phyloP scores from a whole-genome alignment of 1,140 invertebrate genomes.

The Microplitis demolitor region DNA sequence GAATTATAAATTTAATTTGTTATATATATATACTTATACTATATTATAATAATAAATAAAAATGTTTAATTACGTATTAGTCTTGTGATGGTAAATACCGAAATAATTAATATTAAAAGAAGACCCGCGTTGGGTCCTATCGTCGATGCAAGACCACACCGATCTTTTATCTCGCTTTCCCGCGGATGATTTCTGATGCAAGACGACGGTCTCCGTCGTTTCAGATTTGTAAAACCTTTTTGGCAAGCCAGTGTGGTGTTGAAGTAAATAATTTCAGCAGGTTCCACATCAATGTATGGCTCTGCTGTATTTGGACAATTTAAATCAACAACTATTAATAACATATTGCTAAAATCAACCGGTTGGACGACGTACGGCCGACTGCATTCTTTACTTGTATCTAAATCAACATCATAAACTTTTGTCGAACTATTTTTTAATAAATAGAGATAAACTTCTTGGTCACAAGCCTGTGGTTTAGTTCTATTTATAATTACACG shows the following conservation, averaged over 20 bases:
- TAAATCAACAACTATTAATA: constrained; percentile 80
- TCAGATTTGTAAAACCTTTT: constrained; percentile 66
- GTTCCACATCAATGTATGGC: constrained; percentile 62
- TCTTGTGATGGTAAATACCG: constrained; percentile 4
- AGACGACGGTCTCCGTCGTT: constrained; percentile 66
- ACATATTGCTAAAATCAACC: constrained; percentile 81
- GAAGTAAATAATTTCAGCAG: constrained; percentile 66
- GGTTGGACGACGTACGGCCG: constrained; percentile 79
- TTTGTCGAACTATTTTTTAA: constrained; percentile 47
- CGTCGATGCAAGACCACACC: constrained; percentile 48
- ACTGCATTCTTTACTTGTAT: constrained; percentile 54
- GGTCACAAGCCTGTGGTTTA: constrained; percentile 77
- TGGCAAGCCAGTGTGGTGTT: constrained; percentile 70
- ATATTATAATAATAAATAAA: background rate
- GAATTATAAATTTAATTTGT: background rate
- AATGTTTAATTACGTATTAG: constrained; percentile 18
- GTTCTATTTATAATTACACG: constrained; percentile 76
- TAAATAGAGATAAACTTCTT: constrained; percentile 64
- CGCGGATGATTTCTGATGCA: constrained; percentile 74
- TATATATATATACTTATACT: background rate
- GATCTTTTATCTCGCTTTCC: constrained; percentile 65
- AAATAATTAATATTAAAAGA: constrained; percentile 27
- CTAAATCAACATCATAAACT: constrained; percentile 43
- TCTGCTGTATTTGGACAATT: constrained; percentile 53
- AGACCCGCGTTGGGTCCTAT: constrained; percentile 36